phyloP scores from a whole-genome alignment of 2,113 vertebrate genomes.

The Xenopus borealis region DNA sequence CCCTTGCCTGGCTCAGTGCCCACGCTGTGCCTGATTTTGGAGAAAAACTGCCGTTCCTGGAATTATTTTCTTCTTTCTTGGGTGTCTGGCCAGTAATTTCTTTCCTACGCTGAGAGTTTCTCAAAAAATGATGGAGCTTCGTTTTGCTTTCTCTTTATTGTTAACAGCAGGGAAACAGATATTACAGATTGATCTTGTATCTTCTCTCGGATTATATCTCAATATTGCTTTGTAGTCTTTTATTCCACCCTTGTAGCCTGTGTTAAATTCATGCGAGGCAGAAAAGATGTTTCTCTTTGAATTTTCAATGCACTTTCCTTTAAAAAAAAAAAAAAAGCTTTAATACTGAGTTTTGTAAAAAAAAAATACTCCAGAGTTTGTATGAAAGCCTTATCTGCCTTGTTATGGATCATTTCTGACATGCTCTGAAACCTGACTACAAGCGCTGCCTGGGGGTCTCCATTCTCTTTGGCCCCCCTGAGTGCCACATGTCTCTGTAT shows the following conservation, averaged over 20 bases:
- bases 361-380: background rate
- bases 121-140: constrained; percentile 7
- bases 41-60: too few species aligned
- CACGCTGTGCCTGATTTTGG: too few species aligned
- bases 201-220: constrained; percentile 27
- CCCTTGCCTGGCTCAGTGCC: too few species aligned
- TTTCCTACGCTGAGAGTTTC: too few species aligned
- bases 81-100: too few species aligned
- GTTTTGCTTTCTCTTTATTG: constrained; percentile 1
- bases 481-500: background rate
- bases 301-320: constrained; percentile 3
- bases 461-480: too few species aligned
- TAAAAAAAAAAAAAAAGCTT: too few species aligned
- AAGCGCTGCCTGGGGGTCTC: too few species aligned
- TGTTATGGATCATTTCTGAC: constrained; percentile 27
- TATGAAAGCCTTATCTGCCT: constrained; percentile 18
- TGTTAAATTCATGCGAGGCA: constrained; percentile 29
- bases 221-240: constrained; percentile 32
- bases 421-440: background rate
- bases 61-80: too few species aligned
- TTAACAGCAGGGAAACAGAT: constrained; percentile 11
- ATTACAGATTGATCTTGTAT: constrained; percentile 18
- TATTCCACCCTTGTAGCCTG: constrained; percentile 6
- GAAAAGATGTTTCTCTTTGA: constrained; percentile 2
- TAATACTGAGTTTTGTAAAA: too few species aligned